Conservation (phyloP, 2,888 invertebrate species). For the Andrena bucephala region DNA sequence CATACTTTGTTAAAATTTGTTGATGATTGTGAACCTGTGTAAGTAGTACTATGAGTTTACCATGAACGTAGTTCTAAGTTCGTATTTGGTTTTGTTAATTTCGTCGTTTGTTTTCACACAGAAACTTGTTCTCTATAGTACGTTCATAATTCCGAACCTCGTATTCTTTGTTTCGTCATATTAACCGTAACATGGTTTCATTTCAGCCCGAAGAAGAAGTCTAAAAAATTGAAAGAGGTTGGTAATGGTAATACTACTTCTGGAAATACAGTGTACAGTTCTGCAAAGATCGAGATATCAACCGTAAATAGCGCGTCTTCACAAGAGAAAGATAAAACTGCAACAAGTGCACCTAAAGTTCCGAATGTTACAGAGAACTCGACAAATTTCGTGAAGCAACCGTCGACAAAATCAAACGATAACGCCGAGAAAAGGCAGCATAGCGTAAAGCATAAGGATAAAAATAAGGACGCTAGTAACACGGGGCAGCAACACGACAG, state of each 20-base stretch:
- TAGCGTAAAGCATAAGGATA: constrained; percentile 75
- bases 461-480: constrained; percentile 63
- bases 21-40: constrained; percentile 61
- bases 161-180: too few species aligned
- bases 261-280: constrained; percentile 58
- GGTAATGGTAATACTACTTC: constrained; percentile 51
- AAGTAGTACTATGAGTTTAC: constrained; percentile 45
- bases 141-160: too few species aligned
- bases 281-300: constrained; percentile 60
- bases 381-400: constrained; percentile 57
- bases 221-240: constrained; percentile 77
- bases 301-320: constrained; percentile 44
- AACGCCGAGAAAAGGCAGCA: constrained; percentile 65
- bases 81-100: neutral
- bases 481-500: constrained; percentile 65
- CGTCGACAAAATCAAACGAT: constrained; percentile 64
- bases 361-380: constrained; percentile 66
- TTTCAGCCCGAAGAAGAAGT: constrained; percentile 81
- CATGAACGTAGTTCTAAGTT: neutral
- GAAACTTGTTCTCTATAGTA: neutral
- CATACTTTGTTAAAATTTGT: constrained; percentile 84
- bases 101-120: neutral
- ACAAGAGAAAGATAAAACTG: constrained; percentile 65
- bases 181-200: constrained; percentile 45
- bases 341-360: constrained; percentile 62